These are phyloP conservation scores for Sternotherus odoratus DNA, from an alignment of 2,797 vertebrate species.

Conservation along the genomic window DNA sequence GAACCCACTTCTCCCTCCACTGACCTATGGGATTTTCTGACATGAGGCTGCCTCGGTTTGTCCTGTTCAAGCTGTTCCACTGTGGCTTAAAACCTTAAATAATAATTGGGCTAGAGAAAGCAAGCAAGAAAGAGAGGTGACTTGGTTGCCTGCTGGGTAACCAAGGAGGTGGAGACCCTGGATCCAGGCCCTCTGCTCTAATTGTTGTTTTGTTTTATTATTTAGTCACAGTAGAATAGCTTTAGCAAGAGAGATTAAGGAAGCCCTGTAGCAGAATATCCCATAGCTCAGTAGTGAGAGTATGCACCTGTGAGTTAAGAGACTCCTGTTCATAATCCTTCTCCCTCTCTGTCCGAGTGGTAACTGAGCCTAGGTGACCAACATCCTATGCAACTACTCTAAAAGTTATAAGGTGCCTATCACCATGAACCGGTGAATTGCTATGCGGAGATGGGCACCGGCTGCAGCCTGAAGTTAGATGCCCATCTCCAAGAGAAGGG, in stretches of 20 bases:
- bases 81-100: too few relatives aligned
- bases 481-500: neutral
- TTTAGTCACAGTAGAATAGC: too few relatives aligned
- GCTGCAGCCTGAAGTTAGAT: neutral
- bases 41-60: too few relatives aligned
- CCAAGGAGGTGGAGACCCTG: too few relatives aligned
- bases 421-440: neutral
- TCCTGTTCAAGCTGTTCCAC: too few relatives aligned
- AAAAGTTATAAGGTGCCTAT: neutral
- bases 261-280: neutral
- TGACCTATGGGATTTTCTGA: neutral
- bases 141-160: too few relatives aligned
- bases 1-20: neutral
- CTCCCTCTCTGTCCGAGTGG: neutral
- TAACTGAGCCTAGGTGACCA: neutral
- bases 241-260: too few relatives aligned
- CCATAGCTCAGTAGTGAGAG: neutral
- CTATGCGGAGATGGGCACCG: neutral
- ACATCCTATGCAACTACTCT: neutral
- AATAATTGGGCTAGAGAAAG: too few relatives aligned
- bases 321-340: neutral
- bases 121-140: too few relatives aligned
- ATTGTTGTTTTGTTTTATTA: too few relatives aligned
- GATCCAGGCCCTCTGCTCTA: too few relatives aligned
- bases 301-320: neutral